Evolutionary conservation across 2,113 vertebrate genomes (phyloP).

Genomic region (Anolis sagrei): DNA sequence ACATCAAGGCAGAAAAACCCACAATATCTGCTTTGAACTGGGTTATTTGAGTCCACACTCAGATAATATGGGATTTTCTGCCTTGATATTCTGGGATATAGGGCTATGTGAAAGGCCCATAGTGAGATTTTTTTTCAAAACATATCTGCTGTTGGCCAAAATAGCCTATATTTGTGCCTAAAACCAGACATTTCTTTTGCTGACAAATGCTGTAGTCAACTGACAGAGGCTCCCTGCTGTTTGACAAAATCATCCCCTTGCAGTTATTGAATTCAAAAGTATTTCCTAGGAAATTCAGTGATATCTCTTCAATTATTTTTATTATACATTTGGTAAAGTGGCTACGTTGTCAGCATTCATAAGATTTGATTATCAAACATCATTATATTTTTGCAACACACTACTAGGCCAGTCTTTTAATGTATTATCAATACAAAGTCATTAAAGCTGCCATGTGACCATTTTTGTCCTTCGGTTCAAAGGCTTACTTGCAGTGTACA

Average conservation of each 20-base stretch:
- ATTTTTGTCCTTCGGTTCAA: slow-evolving; percentile 28
- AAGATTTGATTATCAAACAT: slow-evolving; percentile 10
- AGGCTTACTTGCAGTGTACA: not conserved
- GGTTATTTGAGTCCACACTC: no score
- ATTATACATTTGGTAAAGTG: slow-evolving; percentile 56
- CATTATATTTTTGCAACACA: slow-evolving; percentile 9
- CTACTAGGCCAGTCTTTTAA: slow-evolving; percentile 44
- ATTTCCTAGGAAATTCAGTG: slow-evolving; percentile 80
- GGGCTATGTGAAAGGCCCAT: no score
- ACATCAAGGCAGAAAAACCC: no score
- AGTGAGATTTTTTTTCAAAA: slow-evolving; percentile 76
- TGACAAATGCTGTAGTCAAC: slow-evolving; percentile 84
- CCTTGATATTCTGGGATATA: no score
- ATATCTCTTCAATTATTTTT: slow-evolving; percentile 73
- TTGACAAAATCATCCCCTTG: slow-evolving; percentile 85
- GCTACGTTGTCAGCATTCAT: slow-evolving; percentile 22
- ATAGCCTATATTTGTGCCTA: slow-evolving; percentile 86
- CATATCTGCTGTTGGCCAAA: slow-evolving; percentile 79
- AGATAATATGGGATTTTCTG: no score
- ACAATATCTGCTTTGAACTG: no score
- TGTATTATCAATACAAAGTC: slow-evolving; percentile 10
- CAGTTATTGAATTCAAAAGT: slow-evolving; percentile 78
- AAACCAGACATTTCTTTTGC: slow-evolving; percentile 83
- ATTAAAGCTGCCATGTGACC: not conserved
- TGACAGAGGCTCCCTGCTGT: slow-evolving; percentile 83